Base-by-base conservation (phyloP, 2,888 invertebrate genomes). In the Pammene fasciana region DNA sequence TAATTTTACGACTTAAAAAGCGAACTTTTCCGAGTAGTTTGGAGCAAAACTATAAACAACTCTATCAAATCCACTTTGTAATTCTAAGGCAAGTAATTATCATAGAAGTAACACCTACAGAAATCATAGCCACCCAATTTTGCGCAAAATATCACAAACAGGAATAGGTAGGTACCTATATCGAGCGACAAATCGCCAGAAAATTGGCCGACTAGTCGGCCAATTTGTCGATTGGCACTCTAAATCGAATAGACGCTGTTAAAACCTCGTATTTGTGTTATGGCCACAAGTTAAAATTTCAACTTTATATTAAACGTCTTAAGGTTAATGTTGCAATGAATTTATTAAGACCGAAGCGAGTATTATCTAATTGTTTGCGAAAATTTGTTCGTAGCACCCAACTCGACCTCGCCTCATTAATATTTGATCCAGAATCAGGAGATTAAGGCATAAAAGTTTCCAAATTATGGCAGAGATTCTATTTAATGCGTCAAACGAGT, bases 341-440 rank as follows among this genome's bases (percentile, higher is more conserved):
- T 13, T 11, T 16, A 16, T 5, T 5, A 38, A 13, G 13, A 16
- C 16, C 14, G 8, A 13, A 50, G 18, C 48, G n/a, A 50, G 13
- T 4, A 38, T 36, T 8, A 13, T 14, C 48, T 16, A 18, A 18
- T 50, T 52, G 41, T 38, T 13, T 41, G 6, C 18, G 16, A 1
- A 41, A 67, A 52, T 56, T 61, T 50, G 18, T 46, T 26, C 56
- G 60, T 54, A 41, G 54, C 55, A 36, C 52, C 68, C 55, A 41
- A 67, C 59, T 56, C 67, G 46, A 71, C 68, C 65, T 65, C 70
- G 65, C 46, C 45, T 60, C 61, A 78, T 84, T 75, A 82, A 82
- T 83, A 78, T 82, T 83, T 81, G 78, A 84, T 81, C 74, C 79
- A 73, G 72, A 74, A 76, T 73, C 77, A 72, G 72, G 74, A 73